A percentile compares a stretch with the other conserved stretches of the same genome.
phyloP scores from a whole-genome alignment of 2,113 vertebrate species.

The Oncorhynchus clarkii region DNA sequence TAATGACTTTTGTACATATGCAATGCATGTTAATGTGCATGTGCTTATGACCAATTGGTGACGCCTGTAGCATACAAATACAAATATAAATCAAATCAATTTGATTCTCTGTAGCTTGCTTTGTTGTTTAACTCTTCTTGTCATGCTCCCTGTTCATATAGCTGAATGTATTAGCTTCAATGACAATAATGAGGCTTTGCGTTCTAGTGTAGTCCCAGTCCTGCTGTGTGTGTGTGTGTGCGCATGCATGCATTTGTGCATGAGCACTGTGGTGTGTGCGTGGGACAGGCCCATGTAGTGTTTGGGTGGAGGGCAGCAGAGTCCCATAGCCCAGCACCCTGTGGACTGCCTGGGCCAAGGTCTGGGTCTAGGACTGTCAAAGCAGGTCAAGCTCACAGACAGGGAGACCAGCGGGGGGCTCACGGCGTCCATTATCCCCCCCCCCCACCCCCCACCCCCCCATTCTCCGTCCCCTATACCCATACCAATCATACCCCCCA shows the following conservation, averaged over 20 bases:
- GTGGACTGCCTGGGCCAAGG: not conserved
- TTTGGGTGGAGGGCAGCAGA: not conserved
- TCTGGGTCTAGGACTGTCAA: conserved; percentile 53
- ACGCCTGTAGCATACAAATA: not conserved
- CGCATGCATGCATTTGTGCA: not conserved
- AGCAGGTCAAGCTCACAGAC: conserved; percentile 67
- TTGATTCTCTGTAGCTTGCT: too few relatives aligned
- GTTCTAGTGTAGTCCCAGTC: not conserved
- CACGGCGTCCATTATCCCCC: conserved; percentile 61
- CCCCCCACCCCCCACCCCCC: not conserved
- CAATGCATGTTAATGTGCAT: not conserved
- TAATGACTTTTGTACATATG: not conserved
- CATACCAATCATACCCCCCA: not conserved
- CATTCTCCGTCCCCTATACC: conserved; percentile 40
- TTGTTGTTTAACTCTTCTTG: too few relatives aligned
- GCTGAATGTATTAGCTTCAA: not conserved
- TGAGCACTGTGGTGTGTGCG: not conserved
- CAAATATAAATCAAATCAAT: too few relatives aligned
- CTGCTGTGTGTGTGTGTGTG: not conserved
- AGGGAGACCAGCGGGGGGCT: conserved; percentile 60
- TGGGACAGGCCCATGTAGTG: not conserved
- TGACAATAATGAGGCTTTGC: not conserved
- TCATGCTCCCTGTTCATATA: too few relatives aligned
- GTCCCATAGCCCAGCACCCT: not conserved
- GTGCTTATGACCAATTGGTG: not conserved